Conservation (phyloP, 2,113 vertebrate genomes). For the Neoarius graeffei region DNA sequence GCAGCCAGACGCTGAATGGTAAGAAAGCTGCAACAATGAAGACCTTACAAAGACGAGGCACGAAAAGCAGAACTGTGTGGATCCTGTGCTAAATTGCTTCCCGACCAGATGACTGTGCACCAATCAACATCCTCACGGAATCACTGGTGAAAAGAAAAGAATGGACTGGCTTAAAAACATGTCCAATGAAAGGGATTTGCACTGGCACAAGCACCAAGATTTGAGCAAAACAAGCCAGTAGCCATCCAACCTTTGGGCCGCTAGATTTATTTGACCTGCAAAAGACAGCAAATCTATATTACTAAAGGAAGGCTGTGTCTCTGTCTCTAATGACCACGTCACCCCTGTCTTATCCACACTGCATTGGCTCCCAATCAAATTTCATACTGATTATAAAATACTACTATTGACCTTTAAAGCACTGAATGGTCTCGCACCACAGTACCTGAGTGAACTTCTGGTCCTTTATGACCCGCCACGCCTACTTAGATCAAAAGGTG, state of each 20-base stretch:
- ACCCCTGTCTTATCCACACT: no score
- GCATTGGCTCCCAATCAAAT: no score
- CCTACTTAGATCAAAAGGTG: no score
- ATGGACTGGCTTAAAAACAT: neutral
- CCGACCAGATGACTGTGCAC: neutral
- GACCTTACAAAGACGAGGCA: neutral
- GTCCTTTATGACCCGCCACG: no score
- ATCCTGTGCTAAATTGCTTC: conserved; percentile 19
- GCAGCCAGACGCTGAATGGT: conserved; percentile 13
- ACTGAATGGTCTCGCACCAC: no score
- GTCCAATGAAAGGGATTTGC: neutral
- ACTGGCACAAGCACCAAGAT: neutral
- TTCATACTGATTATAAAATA: no score
- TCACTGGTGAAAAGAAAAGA: neutral
- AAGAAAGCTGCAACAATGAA: conserved; percentile 33
- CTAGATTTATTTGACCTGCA: neutral
- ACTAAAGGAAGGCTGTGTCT: no score
- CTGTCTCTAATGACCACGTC: no score
- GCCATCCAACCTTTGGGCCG: neutral
- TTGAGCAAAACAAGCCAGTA: neutral
- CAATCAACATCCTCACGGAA: neutral
- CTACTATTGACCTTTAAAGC: no score
- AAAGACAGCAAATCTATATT: neutral
- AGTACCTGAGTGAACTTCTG: no score
- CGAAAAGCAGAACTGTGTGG: neutral